These are phyloP conservation scores for Augiades crinisus DNA, from an alignment of 2,888 invertebrate genomes.

Conservation along the genomic window DNA sequence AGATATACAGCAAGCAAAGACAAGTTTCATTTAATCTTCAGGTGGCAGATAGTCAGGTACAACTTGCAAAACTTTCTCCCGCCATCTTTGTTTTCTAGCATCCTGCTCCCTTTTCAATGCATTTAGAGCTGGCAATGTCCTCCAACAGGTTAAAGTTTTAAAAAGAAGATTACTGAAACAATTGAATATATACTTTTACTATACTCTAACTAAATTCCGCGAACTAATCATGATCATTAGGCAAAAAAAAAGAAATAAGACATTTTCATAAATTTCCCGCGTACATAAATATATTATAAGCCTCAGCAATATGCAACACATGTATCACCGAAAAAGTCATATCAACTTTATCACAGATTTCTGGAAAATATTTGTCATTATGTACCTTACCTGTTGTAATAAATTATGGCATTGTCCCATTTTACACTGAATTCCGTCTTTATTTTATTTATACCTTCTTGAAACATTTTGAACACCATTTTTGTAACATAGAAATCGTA, in stretches of 20 bases:
- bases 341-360: no score
- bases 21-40: slow-evolving; percentile 49
- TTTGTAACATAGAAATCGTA: slow-evolving; percentile 83
- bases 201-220: no score
- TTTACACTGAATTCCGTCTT: slow-evolving; percentile 73
- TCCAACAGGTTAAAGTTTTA: slow-evolving; percentile 80
- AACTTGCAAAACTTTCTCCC: slow-evolving; percentile 86
- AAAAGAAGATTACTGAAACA: slow-evolving; percentile 64
- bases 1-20: background rate
- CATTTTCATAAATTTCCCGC: no score
- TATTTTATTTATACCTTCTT: slow-evolving; percentile 58
- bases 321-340: no score
- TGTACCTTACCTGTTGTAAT: slow-evolving; percentile 76
- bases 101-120: slow-evolving; percentile 85
- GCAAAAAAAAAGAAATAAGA: no score
- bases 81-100: slow-evolving; percentile 85
- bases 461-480: slow-evolving; percentile 75
- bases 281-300: no score
- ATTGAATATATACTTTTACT: background rate
- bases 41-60: slow-evolving; percentile 86
- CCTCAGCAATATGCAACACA: no score
- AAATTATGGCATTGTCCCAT: slow-evolving; percentile 63
- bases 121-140: slow-evolving; percentile 83
- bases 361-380: no score
- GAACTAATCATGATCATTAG: no score